Evolutionary conservation across 2,888 invertebrate genomes (phyloP), one percentile per base, ranked within the genome.

Genomic region (Tuberolachnus salignus): DNA sequence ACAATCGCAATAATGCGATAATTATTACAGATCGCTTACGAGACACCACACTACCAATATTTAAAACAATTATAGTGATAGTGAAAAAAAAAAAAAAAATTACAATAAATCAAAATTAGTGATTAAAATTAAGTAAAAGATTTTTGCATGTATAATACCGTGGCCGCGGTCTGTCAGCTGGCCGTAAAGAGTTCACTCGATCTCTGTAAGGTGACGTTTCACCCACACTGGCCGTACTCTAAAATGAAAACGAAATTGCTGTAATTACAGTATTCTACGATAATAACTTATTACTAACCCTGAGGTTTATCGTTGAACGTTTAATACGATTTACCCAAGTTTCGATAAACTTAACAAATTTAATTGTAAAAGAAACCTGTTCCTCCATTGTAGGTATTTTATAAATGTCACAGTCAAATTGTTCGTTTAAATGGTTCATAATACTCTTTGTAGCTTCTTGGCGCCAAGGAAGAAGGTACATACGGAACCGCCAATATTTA

Each of bases 401-500:
- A 84, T 95, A 97, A 80, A 96, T 91, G 86, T 97, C 95, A 85
- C 95, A 96, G 84, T 91, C 89, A 0, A 89, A 87, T 1, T 89
- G 86, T 57, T 90, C 91, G 80, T 94, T 94, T 13, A 93, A 87
- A 69, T 78, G 59, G n/a, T 8, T 23, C 69, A 78, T 69, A 78
- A 94, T 93, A 84, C 90, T 90, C 84, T 92, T 92, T 4, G 88
- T 87, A 0, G 92, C 93, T 16, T 91, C 88, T 84, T 93, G 94
- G 84, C 91, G 91, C 72, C 92, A 88, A 0, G 97, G 97, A 73
- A 98, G 85, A 1, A 98, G 87, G 82, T 95, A 92, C 82, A 97
- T 93, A 64, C 97, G 90, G 85, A 95, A 94, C 81, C 97, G 90
- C 95, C 95, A 96, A 85, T 92, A 95, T 85, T 95, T 95, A 34